phyloP scores from a whole-genome alignment of 1,140 invertebrate genomes.

The Epicauta chinensis region DNA sequence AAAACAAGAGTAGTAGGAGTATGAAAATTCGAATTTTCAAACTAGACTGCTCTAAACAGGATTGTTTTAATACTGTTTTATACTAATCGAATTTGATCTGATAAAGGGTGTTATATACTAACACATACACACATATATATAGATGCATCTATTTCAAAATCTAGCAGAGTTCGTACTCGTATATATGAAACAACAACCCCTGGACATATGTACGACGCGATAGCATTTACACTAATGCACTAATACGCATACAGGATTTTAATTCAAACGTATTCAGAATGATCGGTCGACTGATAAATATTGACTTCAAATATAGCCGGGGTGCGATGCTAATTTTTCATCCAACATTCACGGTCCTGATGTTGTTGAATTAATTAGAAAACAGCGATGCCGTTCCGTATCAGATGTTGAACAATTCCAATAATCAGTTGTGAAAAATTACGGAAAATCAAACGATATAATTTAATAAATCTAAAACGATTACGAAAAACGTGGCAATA shows the following conservation, averaged over 20 bases:
- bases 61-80: conserved; percentile 42
- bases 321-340: conserved; percentile 17
- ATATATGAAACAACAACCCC: not conserved
- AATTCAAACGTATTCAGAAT: conserved; percentile 35
- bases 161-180: too few species aligned
- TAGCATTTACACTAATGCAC: conserved; percentile 34
- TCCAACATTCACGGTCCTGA: not conserved
- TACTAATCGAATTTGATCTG: conserved; percentile 40
- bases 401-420: too few species aligned
- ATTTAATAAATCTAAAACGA: too few species aligned
- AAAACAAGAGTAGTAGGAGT: too few species aligned
- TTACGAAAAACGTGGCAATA: too few species aligned
- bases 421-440: too few species aligned
- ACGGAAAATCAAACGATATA: too few species aligned
- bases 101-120: conserved; percentile 29
- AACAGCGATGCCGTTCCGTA: too few species aligned
- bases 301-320: conserved; percentile 26
- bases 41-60: conserved; percentile 34
- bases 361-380: not conserved
- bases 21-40: conserved; percentile 9
- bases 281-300: conserved; percentile 38
- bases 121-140: too few species aligned
- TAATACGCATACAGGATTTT: conserved; percentile 33
- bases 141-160: too few species aligned
- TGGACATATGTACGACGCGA: conserved; percentile 34